Evolutionary conservation across 2,888 invertebrate species (phyloP).

Genomic region (Agonopterix subpropinquella): DNA sequence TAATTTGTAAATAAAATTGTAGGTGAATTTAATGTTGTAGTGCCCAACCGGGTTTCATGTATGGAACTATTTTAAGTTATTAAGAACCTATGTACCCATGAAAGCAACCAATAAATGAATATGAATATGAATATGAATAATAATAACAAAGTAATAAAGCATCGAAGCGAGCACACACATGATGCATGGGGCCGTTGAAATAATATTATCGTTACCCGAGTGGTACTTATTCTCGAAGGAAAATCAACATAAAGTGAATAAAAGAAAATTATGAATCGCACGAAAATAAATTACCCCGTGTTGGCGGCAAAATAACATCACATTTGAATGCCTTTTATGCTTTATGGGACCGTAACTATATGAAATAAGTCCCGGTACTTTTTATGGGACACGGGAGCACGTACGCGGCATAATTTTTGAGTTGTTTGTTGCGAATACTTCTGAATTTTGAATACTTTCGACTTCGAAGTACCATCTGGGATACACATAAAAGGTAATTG

Average conservation of each 20-base stretch:
- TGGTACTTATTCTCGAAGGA: conserved; percentile 43
- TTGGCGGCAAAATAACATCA: conserved; percentile 76
- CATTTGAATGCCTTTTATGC: conserved; percentile 76
- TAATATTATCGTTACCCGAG: conserved; percentile 73
- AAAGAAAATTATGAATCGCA: conserved; percentile 76
- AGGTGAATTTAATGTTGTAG: no score
- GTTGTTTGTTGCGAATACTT: conserved; percentile 46
- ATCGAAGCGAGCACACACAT: conserved; percentile 38
- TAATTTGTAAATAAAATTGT: no score
- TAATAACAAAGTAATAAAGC: conserved; percentile 66
- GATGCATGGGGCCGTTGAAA: conserved; percentile 71
- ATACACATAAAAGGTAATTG: no score
- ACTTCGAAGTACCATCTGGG: no score
- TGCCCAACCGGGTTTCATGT: no score
- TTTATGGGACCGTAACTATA: conserved; percentile 72
- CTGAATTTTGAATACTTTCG: not conserved
- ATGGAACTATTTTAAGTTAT: no score
- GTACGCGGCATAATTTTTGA: conserved; percentile 67
- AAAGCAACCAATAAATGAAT: no score
- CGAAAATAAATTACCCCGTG: conserved; percentile 73
- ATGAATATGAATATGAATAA: no score
- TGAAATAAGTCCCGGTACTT: conserved; percentile 64
- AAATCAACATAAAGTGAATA: conserved; percentile 77
- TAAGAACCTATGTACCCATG: no score
- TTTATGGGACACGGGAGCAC: conserved; percentile 69